Percentiles rank a stretch among this genome's conserved stretches.
These are phyloP conservation scores for Cosmia pyralina DNA, from an alignment of 2,888 invertebrate genomes.

Conservation along the genomic window DNA sequence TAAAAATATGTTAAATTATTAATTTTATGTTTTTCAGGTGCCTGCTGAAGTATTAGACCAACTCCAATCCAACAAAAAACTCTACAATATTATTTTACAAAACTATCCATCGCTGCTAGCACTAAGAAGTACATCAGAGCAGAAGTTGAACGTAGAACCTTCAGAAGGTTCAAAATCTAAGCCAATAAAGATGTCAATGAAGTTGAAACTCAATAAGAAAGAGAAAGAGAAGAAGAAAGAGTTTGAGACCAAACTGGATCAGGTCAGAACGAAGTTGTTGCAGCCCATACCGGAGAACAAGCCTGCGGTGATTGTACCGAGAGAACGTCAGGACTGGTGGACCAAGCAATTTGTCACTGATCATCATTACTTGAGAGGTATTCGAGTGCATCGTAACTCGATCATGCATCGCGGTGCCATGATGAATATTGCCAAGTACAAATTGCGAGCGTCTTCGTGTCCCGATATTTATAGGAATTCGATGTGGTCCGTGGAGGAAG, in stretches of 20 bases:
- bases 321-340: slow-evolving; percentile 83
- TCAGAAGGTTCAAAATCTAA: slow-evolving; percentile 82
- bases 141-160: slow-evolving; percentile 86
- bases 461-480: slow-evolving; percentile 97
- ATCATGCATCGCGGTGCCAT: slow-evolving; percentile 97
- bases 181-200: slow-evolving; percentile 92
- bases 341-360: slow-evolving; percentile 89
- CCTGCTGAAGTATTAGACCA: slow-evolving; percentile 93
- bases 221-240: slow-evolving; percentile 74
- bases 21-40: slow-evolving; percentile 84
- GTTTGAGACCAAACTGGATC: slow-evolving; percentile 84
- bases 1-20: background rate
- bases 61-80: slow-evolving; percentile 90
- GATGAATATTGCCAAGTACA: slow-evolving; percentile 95
- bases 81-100: slow-evolving; percentile 93
- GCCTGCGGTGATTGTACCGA: slow-evolving; percentile 76
- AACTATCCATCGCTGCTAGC: slow-evolving; percentile 93
- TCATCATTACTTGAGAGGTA: slow-evolving; percentile 93
- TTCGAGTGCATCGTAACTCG: slow-evolving; percentile 94
- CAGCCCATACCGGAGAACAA: slow-evolving; percentile 87
- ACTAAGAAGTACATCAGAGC: slow-evolving; percentile 92
- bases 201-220: slow-evolving; percentile 86
- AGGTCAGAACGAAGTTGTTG: slow-evolving; percentile 82
- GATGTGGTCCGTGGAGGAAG: slow-evolving; percentile 94
- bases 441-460: slow-evolving; percentile 96